Conservation (phyloP, 30 jellyfish, hydroid and myxozoan genomes). For the Aurelia sp. region DNA sequence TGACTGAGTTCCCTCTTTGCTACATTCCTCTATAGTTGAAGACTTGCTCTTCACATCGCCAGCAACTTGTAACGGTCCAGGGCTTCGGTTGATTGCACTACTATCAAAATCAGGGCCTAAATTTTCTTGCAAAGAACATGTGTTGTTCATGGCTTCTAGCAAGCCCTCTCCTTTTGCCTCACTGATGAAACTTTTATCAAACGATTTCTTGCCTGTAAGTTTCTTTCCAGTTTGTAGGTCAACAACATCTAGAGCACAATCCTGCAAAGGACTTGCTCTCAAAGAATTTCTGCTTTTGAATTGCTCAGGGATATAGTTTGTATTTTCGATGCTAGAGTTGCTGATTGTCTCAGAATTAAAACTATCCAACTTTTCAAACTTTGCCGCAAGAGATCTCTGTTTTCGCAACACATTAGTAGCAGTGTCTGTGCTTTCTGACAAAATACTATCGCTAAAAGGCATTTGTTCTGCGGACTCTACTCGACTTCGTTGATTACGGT, state of each 20-base stretch:
- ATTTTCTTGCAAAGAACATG: too few relatives aligned
- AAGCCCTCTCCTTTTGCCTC: background rate
- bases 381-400: background rate
- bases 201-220: background rate
- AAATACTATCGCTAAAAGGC: background rate
- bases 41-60: too few relatives aligned
- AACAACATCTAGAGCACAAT: background rate
- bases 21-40: too few relatives aligned
- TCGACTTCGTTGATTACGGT: too few relatives aligned
- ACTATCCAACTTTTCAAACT: slow-evolving; percentile 1
- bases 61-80: too few relatives aligned
- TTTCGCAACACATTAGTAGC: background rate
- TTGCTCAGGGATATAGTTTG: background rate
- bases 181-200: background rate
- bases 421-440: background rate
- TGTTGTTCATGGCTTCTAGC: background rate
- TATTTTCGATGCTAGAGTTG: background rate
- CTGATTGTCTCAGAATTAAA: slow-evolving; percentile 7
- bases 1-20: too few relatives aligned
- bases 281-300: background rate
- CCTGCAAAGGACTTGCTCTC: background rate
- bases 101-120: too few relatives aligned
- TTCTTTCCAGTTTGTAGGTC: background rate
- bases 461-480: background rate
- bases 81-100: too few relatives aligned